Evolutionary conservation across 2,797 vertebrate species (phyloP), one percentile per base, ranked within the genome.

Genomic region (Spea hammondii): DNA sequence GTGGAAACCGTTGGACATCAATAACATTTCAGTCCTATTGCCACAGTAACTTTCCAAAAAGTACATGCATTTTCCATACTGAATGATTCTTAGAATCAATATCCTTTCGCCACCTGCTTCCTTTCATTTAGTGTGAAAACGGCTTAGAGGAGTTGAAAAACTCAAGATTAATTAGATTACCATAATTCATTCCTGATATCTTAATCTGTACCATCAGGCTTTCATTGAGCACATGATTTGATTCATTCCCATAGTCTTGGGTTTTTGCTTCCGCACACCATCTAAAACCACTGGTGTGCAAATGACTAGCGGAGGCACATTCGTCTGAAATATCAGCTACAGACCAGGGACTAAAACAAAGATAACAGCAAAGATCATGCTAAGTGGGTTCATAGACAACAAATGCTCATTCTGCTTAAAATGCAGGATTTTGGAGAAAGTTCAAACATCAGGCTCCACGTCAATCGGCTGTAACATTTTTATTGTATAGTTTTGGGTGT

Each of bases 131-230:
- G 74, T 71, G 80, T 83, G 62, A 75, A 60, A 72, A 85, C 85
- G 67, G 70, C 79, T 86, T 85, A 76, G 65, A 87, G 85, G 85
- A 86, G 79, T 84, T 80, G 78, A 83, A 80, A 85, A 88, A 74
- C 47, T 76, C 80, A 83, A 77, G 79, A 80, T 87, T 89, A 90
- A 88, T 87, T 80, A 87, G 85, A 88, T 86, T 85, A 89, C 82
- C 74, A 8, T 80, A 67, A 10, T 72, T 73, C 80, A 70, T 81
- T 85, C 83, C 59, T 83, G 84, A 51, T 85, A 84, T 77, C 86
- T 86, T 86, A 89, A 86, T 87, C 83, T 79, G 79, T 79, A 82
- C 83, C 83, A 82, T 83, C 80, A 55, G 60, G 76, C 81, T 60
- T 85, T 88, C 79, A 83, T 84, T 72, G 87, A 89, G 88, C 86